Evolutionary conservation across 2,888 invertebrate genomes (phyloP).

Genomic region (Lasioglossum figueresi): DNA sequence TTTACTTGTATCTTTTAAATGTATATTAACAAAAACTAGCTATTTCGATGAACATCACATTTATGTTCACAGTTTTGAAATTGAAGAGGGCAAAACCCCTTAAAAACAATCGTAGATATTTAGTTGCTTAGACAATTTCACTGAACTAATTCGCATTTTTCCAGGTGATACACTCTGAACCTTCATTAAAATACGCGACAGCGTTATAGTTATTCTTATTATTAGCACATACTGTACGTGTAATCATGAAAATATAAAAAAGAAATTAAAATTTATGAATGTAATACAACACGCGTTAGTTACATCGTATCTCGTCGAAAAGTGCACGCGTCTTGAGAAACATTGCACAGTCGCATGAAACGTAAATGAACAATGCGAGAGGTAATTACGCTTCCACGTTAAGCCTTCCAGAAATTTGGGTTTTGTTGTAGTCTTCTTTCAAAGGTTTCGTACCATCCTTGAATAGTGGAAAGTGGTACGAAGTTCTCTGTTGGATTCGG

Average conservation of each 20-base stretch:
- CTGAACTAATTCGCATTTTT: neutral
- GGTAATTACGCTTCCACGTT: slow-evolving; percentile 54
- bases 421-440: slow-evolving; percentile 94
- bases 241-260: slow-evolving; percentile 32
- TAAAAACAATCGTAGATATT: neutral
- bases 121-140: neutral
- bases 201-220: slow-evolving; percentile 32
- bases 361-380: slow-evolving; percentile 20
- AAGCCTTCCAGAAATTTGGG: slow-evolving; percentile 95
- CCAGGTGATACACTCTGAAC: slow-evolving; percentile 6
- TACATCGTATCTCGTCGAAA: neutral
- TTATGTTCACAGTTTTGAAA: neutral
- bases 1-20: neutral
- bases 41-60: neutral
- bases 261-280: neutral
- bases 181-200: slow-evolving; percentile 14
- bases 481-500: slow-evolving; percentile 92
- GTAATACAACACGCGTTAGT: neutral
- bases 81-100: neutral
- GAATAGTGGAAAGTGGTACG: slow-evolving; percentile 94
- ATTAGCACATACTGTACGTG: slow-evolving; percentile 24
- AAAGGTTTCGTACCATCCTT: slow-evolving; percentile 97
- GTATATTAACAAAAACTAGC: neutral
- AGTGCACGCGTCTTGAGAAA: neutral
- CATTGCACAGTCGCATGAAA: slow-evolving; percentile 11